Conservation (phyloP, 2,888 invertebrate species). For the Trichacis sp. region DNA sequence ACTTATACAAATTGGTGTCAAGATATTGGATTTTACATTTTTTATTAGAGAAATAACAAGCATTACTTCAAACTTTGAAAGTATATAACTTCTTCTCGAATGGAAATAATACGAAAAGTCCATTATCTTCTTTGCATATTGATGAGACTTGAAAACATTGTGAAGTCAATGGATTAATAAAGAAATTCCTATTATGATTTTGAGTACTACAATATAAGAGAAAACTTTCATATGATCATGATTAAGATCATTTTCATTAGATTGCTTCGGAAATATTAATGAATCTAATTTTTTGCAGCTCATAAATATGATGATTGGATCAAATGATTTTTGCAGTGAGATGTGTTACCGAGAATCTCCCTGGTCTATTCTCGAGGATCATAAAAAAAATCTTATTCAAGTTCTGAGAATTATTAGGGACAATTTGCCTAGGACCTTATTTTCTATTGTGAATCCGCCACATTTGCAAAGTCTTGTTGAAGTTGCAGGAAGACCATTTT, state of each 20-base stretch:
- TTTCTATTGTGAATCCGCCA: constrained; percentile 72
- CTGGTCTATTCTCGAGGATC: constrained; percentile 66
- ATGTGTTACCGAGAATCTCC: constrained; percentile 70
- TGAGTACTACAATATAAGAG: no score
- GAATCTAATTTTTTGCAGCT: constrained; percentile 65
- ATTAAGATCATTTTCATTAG: constrained; percentile 2
- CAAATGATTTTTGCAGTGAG: constrained; percentile 75
- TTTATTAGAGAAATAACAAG: no score
- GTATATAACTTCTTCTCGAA: no score
- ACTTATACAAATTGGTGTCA: no score
- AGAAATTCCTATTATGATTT: no score
- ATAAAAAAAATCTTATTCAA: constrained; percentile 70
- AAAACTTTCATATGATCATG: neutral
- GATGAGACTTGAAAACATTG: no score
- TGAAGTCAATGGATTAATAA: no score
- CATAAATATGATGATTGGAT: constrained; percentile 73
- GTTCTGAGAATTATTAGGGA: constrained; percentile 71
- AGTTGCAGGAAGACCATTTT: constrained; percentile 57
- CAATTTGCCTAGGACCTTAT: constrained; percentile 74
- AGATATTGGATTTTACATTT: no score
- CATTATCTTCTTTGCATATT: no score
- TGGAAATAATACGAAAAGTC: no score
- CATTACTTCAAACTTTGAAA: no score
- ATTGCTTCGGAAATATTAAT: neutral
- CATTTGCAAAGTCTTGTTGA: constrained; percentile 67